Base-by-base conservation (phyloP, 1,140 invertebrate species). In the Penaeus indicus region DNA sequence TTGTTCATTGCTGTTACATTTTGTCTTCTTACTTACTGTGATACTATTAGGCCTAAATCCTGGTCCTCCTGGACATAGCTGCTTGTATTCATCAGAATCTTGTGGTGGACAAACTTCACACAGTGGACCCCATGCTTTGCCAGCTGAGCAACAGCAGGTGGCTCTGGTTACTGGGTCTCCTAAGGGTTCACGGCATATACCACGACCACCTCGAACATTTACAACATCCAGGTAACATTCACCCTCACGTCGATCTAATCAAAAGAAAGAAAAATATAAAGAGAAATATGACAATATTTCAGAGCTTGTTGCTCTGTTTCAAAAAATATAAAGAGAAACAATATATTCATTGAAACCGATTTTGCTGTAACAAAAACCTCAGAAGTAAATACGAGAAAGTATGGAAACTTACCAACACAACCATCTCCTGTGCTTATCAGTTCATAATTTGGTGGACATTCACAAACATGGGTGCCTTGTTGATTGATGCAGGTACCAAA, bases 91-190 rank as follows among this genome's bases (percentile, higher is more conserved):
- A 89, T 95, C 95, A 0, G 95, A 95, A 10, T 95, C 95, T 1
- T 93, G 92, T 61, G 94, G 92, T 0, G 97, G 97, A 92, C 97
- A 98, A 5, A 95, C 91, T 92, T 97, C 96, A 93, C 97, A 98
- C 75, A 94, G 93, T 54, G 96, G 95, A 32, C 97, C 97, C 97
- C 97, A 98, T 0, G 96, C 96, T 89, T 94, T 95, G 67, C 97
- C 97, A 25, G 97, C 94, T 78, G 96, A 96, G 92, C 97, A 98
- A 92, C 97, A 98, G 92, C 97, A 98, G 1, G 96, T 95, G 0
- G 97, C 95, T 92, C 96, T 95, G 0, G 96, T 96, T 3, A 97
- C 95, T 89, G 93, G 92, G 21, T 93, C 92, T 7, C 94, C 96
- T 92, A 94, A 94, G 92, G 93, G 95, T 54, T 93, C 92, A 22